phyloP scores from a whole-genome alignment of 2,797 vertebrate genomes.

The Rhodeus uyekii region DNA sequence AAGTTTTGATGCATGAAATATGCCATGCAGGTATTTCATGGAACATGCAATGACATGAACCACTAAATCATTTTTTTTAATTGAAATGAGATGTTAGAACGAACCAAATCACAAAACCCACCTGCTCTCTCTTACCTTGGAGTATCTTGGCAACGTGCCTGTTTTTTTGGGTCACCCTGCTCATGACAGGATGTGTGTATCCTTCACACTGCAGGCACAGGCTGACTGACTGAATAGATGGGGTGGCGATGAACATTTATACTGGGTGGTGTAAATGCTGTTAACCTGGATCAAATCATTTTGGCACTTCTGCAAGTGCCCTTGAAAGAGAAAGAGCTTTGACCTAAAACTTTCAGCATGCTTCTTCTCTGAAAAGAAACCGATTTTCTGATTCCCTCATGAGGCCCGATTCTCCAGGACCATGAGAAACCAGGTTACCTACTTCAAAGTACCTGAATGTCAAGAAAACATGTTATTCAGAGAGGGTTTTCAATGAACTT shows the following conservation, averaged over 20 bases:
- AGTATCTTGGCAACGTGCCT: neutral
- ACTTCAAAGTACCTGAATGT: constrained; percentile 41
- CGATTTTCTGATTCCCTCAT: constrained; percentile 40
- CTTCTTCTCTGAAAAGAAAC: constrained; percentile 38
- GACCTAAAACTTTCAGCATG: constrained; percentile 30
- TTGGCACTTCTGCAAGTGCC: constrained; percentile 36
- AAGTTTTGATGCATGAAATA: neutral
- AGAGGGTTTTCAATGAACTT: neutral
- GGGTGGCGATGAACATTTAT: constrained; percentile 20
- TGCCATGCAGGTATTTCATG: neutral
- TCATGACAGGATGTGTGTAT: constrained; percentile 39
- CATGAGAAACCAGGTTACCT: constrained; percentile 42
- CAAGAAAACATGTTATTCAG: constrained; percentile 6
- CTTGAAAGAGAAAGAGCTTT: constrained; percentile 46
- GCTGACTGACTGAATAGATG: constrained; percentile 33
- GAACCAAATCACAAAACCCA: neutral
- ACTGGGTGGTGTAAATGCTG: constrained; percentile 36
- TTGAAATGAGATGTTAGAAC: neutral
- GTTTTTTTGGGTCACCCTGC: constrained; percentile 48
- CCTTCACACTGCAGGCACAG: constrained; percentile 28
- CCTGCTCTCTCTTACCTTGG: neutral
- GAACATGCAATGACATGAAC: neutral
- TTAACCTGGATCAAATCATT: constrained; percentile 48
- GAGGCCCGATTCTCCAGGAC: constrained; percentile 29
- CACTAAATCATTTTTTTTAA: neutral